Percentiles rank a stretch among this genome's conserved stretches.
Conservation (phyloP, 2,888 invertebrate genomes). For the Neria commutata region DNA sequence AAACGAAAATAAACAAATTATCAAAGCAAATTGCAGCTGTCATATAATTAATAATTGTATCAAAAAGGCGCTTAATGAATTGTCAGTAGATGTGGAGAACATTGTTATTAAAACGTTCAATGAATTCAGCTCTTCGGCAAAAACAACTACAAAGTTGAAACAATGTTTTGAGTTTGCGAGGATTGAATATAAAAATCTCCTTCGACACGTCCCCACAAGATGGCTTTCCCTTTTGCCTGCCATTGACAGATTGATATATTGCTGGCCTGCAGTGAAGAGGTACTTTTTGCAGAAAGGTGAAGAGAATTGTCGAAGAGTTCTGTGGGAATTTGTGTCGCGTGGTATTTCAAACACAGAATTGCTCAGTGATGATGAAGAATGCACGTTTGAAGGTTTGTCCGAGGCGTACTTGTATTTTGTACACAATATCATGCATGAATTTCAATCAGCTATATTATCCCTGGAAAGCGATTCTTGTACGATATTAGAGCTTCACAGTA, state of each 20-base stretch:
- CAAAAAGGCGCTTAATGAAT: slow-evolving; percentile 13
- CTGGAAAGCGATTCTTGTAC: too few relatives aligned
- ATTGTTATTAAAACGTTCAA: slow-evolving; percentile 22
- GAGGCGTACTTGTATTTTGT: too few relatives aligned
- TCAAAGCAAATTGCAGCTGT: slow-evolving; percentile 10
- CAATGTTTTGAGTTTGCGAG: slow-evolving; percentile 17
- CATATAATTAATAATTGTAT: slow-evolving; percentile 18
- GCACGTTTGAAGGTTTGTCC: too few relatives aligned
- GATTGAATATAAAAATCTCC: slow-evolving; percentile 21
- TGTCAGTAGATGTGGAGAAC: slow-evolving; percentile 23
- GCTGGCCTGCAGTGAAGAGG: too few relatives aligned
- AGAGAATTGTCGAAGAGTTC: too few relatives aligned
- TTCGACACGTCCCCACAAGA: slow-evolving; percentile 22
- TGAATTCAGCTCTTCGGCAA: slow-evolving; percentile 24
- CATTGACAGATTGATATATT: slow-evolving; percentile 19
- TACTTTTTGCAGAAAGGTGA: too few relatives aligned
- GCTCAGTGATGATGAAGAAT: too few relatives aligned
- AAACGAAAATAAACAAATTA: slow-evolving; percentile 15
- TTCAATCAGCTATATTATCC: too few relatives aligned
- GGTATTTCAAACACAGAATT: too few relatives aligned
- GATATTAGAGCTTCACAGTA: too few relatives aligned
- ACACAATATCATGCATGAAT: too few relatives aligned
- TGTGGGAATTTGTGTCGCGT: too few relatives aligned
- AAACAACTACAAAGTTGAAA: slow-evolving; percentile 16
- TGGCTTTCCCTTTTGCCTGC: slow-evolving; percentile 21